These are phyloP conservation scores for Lasius fuliginosus DNA, from an alignment of 2,888 invertebrate genomes.

Conservation along the genomic window DNA sequence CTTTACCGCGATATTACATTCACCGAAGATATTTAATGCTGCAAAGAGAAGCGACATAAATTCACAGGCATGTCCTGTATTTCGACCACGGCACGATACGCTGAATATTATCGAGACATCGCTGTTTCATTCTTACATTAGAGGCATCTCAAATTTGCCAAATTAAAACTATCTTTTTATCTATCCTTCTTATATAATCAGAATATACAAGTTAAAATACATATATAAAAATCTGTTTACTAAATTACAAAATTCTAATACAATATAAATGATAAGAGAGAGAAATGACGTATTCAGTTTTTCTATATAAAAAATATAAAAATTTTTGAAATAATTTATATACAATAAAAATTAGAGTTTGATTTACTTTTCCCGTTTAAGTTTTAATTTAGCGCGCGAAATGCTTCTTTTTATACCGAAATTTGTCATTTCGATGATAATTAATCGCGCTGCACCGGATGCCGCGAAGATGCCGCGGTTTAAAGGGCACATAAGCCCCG, in stretches of 20 bases:
- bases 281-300: not conserved
- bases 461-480: slow-evolving; percentile 57
- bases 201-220: not conserved
- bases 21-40: slow-evolving; percentile 50
- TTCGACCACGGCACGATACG: slow-evolving; percentile 54
- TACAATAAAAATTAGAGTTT: not conserved
- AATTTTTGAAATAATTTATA: not conserved
- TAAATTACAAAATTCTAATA: not conserved
- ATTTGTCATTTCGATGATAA: slow-evolving; percentile 27
- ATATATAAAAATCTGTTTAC: not conserved
- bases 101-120: slow-evolving; percentile 19
- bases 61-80: slow-evolving; percentile 52
- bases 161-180: not conserved
- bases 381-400: slow-evolving; percentile 9
- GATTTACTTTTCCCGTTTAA: slow-evolving; percentile 7
- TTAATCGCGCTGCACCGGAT: slow-evolving; percentile 54
- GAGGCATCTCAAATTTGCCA: not conserved
- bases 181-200: not conserved
- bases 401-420: not conserved
- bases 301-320: not conserved
- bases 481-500: slow-evolving; percentile 67
- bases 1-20: slow-evolving; percentile 63
- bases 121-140: not conserved
- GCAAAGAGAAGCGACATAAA: slow-evolving; percentile 49
- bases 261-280: not conserved